These are phyloP conservation scores for Eulemur albifrons DNA, from an alignment of 2,797 vertebrate genomes.

Conservation along the genomic window DNA sequence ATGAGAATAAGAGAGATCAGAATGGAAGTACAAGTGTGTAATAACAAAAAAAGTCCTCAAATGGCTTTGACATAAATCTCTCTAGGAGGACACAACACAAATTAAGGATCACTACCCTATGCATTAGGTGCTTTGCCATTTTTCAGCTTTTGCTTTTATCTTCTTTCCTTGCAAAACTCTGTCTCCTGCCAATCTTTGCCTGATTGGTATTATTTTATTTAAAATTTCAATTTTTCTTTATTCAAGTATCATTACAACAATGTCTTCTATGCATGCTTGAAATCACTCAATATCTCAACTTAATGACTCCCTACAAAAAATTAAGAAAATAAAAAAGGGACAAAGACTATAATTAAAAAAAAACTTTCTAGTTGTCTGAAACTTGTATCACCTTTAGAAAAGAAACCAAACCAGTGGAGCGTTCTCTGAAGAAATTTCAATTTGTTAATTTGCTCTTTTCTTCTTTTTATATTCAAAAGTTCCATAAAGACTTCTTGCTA, in stretches of 20 bases:
- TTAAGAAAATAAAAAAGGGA: neutral
- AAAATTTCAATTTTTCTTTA: constrained; percentile 78
- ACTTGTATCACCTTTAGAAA: constrained; percentile 73
- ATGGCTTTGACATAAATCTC: neutral
- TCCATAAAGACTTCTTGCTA: constrained; percentile 71
- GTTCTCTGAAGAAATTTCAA: constrained; percentile 79
- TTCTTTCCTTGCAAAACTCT: neutral
- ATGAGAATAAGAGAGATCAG: neutral
- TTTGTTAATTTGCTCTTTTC: constrained; percentile 30
- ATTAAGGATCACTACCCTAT: neutral
- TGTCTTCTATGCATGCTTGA: constrained; percentile 81
- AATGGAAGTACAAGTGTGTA: neutral
- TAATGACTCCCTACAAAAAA: constrained; percentile 83
- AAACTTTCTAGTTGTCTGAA: constrained; percentile 78
- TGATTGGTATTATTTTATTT: neutral
- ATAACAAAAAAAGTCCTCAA: neutral
- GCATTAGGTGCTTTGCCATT: neutral
- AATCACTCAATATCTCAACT: constrained; percentile 85
- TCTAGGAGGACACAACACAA: neutral
- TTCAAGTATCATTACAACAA: constrained; percentile 79
- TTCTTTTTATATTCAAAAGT: constrained; percentile 75
- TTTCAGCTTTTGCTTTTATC: neutral
- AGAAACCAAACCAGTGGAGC: constrained; percentile 81
- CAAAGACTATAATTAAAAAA: constrained; percentile 62
- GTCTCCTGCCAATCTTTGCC: neutral